These are phyloP conservation scores for Alosa alosa DNA, from an alignment of 2,113 vertebrate species.

Conservation along the genomic window DNA sequence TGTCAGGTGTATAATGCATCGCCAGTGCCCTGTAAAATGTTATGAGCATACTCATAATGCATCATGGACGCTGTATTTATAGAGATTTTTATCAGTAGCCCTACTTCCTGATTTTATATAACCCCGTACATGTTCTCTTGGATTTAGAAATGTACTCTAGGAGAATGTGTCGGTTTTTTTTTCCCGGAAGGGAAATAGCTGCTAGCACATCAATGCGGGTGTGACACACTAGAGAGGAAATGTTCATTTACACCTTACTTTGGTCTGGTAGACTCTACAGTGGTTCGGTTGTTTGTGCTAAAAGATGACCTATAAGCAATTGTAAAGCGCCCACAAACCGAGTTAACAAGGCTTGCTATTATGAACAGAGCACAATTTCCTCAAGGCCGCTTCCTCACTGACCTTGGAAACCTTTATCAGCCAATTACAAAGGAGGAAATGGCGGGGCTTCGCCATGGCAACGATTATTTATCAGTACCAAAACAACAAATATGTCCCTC, in stretches of 20 bases:
- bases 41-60: not conserved
- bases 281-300: not conserved
- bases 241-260: not conserved
- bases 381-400: slow-evolving; percentile 3
- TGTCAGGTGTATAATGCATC: not conserved
- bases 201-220: not conserved
- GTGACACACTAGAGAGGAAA: not conserved
- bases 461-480: slow-evolving; percentile 14
- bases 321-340: not conserved
- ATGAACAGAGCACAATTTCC: slow-evolving; percentile 13
- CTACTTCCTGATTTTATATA: not conserved
- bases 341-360: slow-evolving; percentile 1
- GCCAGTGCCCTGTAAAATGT: not conserved
- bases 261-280: not conserved
- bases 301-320: not conserved
- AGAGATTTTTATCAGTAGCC: not conserved
- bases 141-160: not conserved
- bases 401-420: slow-evolving; percentile 10
- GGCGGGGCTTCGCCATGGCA: not conserved
- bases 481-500: slow-evolving; percentile 7
- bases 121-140: not conserved
- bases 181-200: not conserved
- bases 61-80: not conserved
- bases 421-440: slow-evolving; percentile 1
- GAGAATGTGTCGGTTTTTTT: not conserved